Evolutionary conservation across 2,113 vertebrate genomes (phyloP), one percentile per base, ranked within the genome.

Genomic region (Aspiorhynchus laticeps): DNA sequence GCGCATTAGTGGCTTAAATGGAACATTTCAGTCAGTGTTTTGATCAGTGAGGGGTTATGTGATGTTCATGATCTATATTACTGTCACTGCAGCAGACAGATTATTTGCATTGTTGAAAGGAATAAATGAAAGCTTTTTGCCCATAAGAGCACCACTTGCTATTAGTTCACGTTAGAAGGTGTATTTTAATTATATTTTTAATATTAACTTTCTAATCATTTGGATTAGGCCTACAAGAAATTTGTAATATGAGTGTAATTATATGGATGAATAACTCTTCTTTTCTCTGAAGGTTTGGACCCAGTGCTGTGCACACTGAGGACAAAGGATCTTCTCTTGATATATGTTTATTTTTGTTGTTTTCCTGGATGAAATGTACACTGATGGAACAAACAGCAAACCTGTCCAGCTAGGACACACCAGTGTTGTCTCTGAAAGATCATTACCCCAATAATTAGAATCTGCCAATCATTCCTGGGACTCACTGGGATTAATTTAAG

Each of bases 321-420:
- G 15, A 21, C 19, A 24, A 24, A 28, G 12, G 38, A 10, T 10
- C 38, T 43, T 31, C 46, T 17, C 26, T 77, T 31, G 17, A 15
- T 21, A 33, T 28, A 48, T 21, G 33, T 71, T 78, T 9, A n/a
- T 80, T 61, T 65, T 28, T 41, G 4, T 8, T 51, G 61, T 21
- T 69, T 48, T 69, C 15, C 26, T 46, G 41, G 41, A 67, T 82
- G 61, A 83, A 82, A 83, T 48, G 6, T 69, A 48, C 38, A 21
- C 26, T 38, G 33, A 14, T 48, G 46, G 46, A 48, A 48, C 46
- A 14, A 14, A 48, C 46, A 14, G 46, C 46, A 63, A 12, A 81
- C 33, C 1, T 43, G 8, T 61, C 65, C 51, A n/a, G n/a, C 73
- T 76, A 38, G 80, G 38, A 73, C 19, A 41, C 5, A 15, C 28